A percentile compares a stretch with the other conserved stretches of the same genome.
Evolutionary conservation across 2,888 invertebrate species (phyloP).

Genomic region (Megaustenia siamemsis): DNA sequence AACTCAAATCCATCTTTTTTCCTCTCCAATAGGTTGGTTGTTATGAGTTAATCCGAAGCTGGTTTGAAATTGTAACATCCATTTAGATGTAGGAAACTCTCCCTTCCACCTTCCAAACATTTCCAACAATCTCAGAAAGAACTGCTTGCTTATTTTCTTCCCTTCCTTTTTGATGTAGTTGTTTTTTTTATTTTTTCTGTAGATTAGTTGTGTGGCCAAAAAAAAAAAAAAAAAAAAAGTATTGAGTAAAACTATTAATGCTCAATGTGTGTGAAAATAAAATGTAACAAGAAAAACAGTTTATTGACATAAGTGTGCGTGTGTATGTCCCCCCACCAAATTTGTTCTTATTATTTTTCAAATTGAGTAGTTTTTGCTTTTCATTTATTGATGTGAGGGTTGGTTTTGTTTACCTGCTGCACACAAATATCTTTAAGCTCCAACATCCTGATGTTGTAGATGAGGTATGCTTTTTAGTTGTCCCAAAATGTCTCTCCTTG

Average conservation of each 20-base stretch:
- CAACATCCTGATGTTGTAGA: not conserved
- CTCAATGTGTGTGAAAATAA: too few species aligned
- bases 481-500: not conserved
- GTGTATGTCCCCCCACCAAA: not conserved
- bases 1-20: not conserved
- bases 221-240: not conserved
- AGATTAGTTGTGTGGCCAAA: not conserved
- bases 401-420: not conserved
- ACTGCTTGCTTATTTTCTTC: not conserved
- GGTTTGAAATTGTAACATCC: slow-evolving; percentile 11
- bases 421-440: not conserved
- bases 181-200: not conserved
- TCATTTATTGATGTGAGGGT: not conserved
- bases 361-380: not conserved
- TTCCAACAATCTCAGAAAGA: slow-evolving; percentile 8
- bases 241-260: too few species aligned
- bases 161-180: slow-evolving; percentile 13
- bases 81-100: not conserved
- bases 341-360: not conserved
- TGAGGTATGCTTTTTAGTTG: not conserved
- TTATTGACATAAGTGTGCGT: not conserved
- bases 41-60: slow-evolving; percentile 1
- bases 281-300: not conserved
- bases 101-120: not conserved
- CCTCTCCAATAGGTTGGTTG: slow-evolving; percentile 30